phyloP scores from a whole-genome alignment of 2,888 invertebrate species.

The Mongoloraphidia duomilia region DNA sequence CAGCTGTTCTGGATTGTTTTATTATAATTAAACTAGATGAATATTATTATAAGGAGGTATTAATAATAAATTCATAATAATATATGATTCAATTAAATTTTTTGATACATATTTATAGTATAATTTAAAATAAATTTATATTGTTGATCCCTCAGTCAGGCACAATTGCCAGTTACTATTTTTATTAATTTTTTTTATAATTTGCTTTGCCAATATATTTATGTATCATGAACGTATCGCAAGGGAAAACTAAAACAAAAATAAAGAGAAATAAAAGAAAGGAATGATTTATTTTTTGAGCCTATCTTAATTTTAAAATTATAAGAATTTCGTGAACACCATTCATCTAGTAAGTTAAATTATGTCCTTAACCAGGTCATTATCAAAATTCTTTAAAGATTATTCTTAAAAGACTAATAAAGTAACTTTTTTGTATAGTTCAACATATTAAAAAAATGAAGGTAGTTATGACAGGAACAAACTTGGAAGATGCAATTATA shows the following conservation, averaged over 20 bases:
- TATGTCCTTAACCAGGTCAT: too few species aligned
- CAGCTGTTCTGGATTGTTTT: too few species aligned
- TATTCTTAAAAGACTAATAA: too few species aligned
- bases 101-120: background rate
- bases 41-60: background rate
- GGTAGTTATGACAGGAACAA: too few species aligned
- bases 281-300: conserved; percentile 6
- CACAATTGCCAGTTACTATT: conserved; percentile 27
- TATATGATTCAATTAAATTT: background rate
- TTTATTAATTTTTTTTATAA: conserved; percentile 17
- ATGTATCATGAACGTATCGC: conserved; percentile 26
- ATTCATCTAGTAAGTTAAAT: too few species aligned
- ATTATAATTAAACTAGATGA: conserved; percentile 18
- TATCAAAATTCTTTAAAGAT: too few species aligned
- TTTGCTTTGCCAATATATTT: conserved; percentile 27
- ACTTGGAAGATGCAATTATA: too few species aligned
- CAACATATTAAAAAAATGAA: too few species aligned
- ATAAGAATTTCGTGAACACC: background rate
- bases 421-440: too few species aligned
- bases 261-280: conserved; percentile 1
- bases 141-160: conserved; percentile 34
- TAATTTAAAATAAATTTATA: conserved; percentile 22
- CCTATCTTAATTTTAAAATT: conserved; percentile 3
- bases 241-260: conserved; percentile 12
- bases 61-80: background rate